Evolutionary conservation across 2,113 vertebrate species (phyloP), one percentile per base, ranked within the genome.

Genomic region (Sardina pilchardus): DNA sequence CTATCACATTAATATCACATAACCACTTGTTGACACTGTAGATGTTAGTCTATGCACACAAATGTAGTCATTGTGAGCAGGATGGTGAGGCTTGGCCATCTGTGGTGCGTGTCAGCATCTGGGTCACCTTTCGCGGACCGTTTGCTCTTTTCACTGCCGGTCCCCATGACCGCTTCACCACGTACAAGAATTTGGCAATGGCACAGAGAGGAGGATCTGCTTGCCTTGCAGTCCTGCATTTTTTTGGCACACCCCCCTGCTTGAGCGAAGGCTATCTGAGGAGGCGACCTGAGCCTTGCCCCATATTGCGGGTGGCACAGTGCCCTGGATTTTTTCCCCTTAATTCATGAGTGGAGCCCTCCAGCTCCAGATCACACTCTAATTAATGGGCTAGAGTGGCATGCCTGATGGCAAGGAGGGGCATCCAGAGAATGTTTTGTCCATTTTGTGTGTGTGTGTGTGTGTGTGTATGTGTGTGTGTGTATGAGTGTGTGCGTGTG

Each of bases 261-360:
- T 92, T 88, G 90, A 92, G 91, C 87, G 85, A 93, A 91, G 90
- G 89, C 87, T 87, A 88, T 84, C 71, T 82, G 81, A 85, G 85
- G 82, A 75, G 48, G 39, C 10, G 47, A 85, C 86, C 85, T 84
- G 80, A 83, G 53, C 83, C 8, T 80, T 91, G 91, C 89, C 89
- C 90, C 87, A 89, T 90, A 93, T 94, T 84, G 88, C 63, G 9
- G 82, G 89, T 93, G 91, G 92, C 93, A 93, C 87, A 91, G 83
- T 92, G 90, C 92, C 92, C 92, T 92, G 91, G 84, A 89, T 92
- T 90, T 90, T 78, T 36, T 36, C 3, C 30, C 36, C 26, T 34
- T 36, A 88, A 88, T 89, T 89, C 50, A 81, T 91, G 86, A 85
- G 87, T 12, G 56, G 83, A 81, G 67, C 87, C 88, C 80, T 92